Evolutionary conservation across 2,888 invertebrate genomes (phyloP), one percentile per base, ranked within the genome.

Genomic region (Operophtera brumata): DNA sequence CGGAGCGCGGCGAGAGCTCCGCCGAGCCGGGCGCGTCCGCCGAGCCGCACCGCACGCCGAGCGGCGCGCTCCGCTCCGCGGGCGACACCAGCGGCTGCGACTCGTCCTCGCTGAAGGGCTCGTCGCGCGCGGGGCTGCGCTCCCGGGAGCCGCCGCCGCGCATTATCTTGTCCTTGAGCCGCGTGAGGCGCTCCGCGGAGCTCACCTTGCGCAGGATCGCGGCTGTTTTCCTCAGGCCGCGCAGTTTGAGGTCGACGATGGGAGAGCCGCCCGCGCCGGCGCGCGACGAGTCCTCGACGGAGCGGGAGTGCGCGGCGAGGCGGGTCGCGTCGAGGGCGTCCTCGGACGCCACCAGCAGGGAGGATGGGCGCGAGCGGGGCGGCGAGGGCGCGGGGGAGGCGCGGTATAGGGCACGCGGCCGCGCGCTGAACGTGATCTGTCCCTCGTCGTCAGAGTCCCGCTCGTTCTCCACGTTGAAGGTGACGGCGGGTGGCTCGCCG

Each of bases 51-150:
- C 77, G 73, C 42, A 76, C 73, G 59, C 65, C 70, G 57, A 61
- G 52, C 48, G 59, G 48, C 39, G 57, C 54, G 45, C 48, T 57
- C 39, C 51, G 32, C 40, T 57, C 62, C 40, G 82, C 67, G 57
- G 87, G 85, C 7, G 90, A 89, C 61, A 91, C 91, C 6, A 94
- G 93, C 56, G 94, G 87, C 52, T 94, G 94, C 1, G 94, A 93
- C 64, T 94, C 94, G 75, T 94, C 94, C 73, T 94, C 94, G 74
- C 92, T 91, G 58, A 80, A 78, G 36, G 74, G 62, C 41, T 81
- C 82, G 48, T 78, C 80, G 58, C 80, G 81, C 55, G 71, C 59
- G 53, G 84, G 86, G 63, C 80, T 86, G 63, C 84, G 82, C 20
- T 86, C 86, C 36, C 82, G 82, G n/a, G 84, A 83, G 45, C 75